Conservation (phyloP, 2,888 invertebrate genomes). For the Thysanoteuthis rhombus region DNA sequence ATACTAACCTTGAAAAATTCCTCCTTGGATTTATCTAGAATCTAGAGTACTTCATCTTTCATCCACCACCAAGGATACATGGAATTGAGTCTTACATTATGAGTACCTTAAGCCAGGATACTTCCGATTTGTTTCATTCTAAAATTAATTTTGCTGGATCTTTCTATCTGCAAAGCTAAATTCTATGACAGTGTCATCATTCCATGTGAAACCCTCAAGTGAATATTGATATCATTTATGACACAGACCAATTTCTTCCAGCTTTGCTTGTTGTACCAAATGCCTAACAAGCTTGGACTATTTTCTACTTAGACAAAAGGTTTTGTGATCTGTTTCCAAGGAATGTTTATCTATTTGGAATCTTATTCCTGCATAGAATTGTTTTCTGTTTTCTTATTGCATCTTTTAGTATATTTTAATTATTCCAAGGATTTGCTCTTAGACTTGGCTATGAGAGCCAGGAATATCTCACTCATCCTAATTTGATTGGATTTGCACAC, state of each 20-base stretch:
- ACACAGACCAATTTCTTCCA: not conserved
- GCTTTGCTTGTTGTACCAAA: not conserved
- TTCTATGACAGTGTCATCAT: not conserved
- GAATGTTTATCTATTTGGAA: not conserved
- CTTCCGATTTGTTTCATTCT: not conserved
- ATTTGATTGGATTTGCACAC: not conserved
- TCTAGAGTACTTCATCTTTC: not conserved
- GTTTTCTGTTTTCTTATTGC: not conserved
- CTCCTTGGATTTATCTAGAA: not conserved
- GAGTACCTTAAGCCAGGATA: not conserved
- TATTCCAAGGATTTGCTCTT: not conserved
- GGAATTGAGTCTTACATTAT: not conserved
- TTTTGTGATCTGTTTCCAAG: not conserved
- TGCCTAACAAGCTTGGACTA: not conserved
- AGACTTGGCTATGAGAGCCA: not conserved
- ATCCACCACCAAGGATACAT: not conserved
- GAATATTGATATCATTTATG: not conserved
- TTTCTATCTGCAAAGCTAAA: not conserved
- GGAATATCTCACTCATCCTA: not conserved
- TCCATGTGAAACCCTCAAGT: not conserved
- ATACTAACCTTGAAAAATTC: not conserved
- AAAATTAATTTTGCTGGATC: not conserved
- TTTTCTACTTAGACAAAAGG: not conserved
- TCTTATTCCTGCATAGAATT: not conserved
- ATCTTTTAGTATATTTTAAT: not conserved